Conservation (phyloP, 2,888 invertebrate species). For the Euphydryas editha region DNA sequence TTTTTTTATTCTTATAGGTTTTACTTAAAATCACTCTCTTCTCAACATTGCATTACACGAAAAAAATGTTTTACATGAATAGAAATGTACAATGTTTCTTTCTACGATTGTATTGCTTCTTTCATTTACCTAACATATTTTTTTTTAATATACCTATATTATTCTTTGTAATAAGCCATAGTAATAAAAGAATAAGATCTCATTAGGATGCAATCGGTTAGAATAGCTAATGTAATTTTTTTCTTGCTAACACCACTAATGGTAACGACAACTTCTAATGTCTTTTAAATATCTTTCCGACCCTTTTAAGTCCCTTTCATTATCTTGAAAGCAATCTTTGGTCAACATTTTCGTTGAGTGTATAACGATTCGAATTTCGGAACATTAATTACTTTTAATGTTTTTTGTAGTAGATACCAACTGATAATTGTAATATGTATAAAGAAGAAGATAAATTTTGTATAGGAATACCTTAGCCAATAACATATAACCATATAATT, state of each 20-base stretch:
- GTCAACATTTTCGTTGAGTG: constrained; percentile 27
- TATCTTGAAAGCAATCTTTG: constrained; percentile 42
- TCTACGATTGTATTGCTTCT: background rate
- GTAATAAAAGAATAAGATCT: background rate
- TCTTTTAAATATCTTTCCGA: constrained; percentile 32
- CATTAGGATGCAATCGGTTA: background rate
- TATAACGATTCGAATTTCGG: constrained; percentile 14
- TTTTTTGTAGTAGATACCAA: background rate
- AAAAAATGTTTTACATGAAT: no score
- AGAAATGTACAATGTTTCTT: no score
- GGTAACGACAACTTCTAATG: constrained; percentile 19
- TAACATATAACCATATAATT: no score
- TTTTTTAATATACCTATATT: no score
- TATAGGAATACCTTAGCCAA: no score
- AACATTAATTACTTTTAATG: constrained; percentile 14
- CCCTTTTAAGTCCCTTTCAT: constrained; percentile 37
- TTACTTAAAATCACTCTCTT: no score
- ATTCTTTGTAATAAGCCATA: background rate
- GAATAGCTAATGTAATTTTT: constrained; percentile 3
- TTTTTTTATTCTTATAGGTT: no score
- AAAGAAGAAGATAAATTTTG: no score
- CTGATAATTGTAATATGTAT: constrained; percentile 8
- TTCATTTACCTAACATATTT: background rate
- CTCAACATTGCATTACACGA: no score
- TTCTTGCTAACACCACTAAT: constrained; percentile 8